Base-by-base conservation (phyloP, 2,113 vertebrate genomes). In the Oncorhynchus masou region DNA sequence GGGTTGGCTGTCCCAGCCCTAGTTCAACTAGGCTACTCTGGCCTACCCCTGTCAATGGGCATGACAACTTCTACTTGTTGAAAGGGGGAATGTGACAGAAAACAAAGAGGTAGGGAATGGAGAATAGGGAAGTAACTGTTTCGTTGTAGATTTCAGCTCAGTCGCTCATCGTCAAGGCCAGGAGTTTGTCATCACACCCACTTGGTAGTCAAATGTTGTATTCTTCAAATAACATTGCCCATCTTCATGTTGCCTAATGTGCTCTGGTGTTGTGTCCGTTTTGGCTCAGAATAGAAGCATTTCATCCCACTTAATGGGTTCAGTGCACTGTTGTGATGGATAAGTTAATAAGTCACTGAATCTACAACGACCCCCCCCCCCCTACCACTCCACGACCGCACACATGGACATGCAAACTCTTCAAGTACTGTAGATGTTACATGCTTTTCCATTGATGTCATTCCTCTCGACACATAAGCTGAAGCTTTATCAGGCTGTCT, bases 41-140 rank as follows among this genome's bases (percentile, higher is more conserved):
- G 27, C 1, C 31, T 68, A 31, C 75, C 48, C 81, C 65, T 73
- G 60, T 64, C 27, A 66, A 51, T 60, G 29, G 54, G 39, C 64
- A 75, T 51, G 49, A 57, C 54, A 74, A 57, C 66, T 73, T 24
- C 72, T 64, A 27, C 60, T 48, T n/a, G 22, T 65, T 68, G 59
- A 24, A 24, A 54, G 59, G 59, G 8, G 6, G 59, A 6, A 62
- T 5, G n/a, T 16, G n/a, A 24, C 59, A 24, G 59, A 22, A n/a
- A 20, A 62, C n/a, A 62, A 19, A 57, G 54, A 20, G 12, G 59
- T 16, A 62, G 59, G n/a, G 5, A n/a, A 20, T 62, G 59, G 59
- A 24, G n/a, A 62, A 7, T n/a, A 3, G n/a, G n/a, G 45, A 24
- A 73, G 20, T 80, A 51, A 81, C 5, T 75, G 34, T 59, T 54